Base-by-base conservation (phyloP, 2,888 invertebrate genomes). In the Orthosia gracilis region DNA sequence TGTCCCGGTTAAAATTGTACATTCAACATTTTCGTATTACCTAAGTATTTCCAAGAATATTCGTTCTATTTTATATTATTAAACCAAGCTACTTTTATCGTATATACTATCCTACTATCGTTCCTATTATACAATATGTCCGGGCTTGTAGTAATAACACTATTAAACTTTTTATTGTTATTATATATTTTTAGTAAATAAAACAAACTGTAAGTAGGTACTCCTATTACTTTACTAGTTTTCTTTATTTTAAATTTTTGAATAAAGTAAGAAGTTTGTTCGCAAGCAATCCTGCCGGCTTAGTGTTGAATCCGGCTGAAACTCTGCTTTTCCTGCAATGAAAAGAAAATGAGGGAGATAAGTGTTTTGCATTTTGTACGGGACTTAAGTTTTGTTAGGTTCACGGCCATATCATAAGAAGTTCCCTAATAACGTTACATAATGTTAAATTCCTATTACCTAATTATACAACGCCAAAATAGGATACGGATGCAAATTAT, bases 191-290 rank as follows among this genome's bases (percentile, higher is more conserved):
- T 31, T 31, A 31, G 31, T 31, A 31, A 31, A 31, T 59, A n/a
- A 59, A n/a, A 59, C n/a, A 13, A 59, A 45, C 45, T 61, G 21
- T 21, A 45, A 45, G 45, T 61, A 61, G 21, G 45, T 58, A 52
- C 45, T 50, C 49, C 26, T 45, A 50, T 45, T 77, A 69, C 40
- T 77, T 69, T 62, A 55, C 26, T 31, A 69, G 21, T 62, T 64
- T n/a, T 68, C 55, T 77, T 69, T 73, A 70, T 76, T 76, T 76
- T 55, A 76, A 66, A 80, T 62, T 80, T 75, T 74, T 55, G 58
- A 71, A 65, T 71, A 61, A 76, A 78, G 68, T 54, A 69, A 73
- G 40, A 63, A 82, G 68, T 63, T 80, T 70, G 68, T 78, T 50
- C 55, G 61, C 65, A 12, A 67, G 63, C 63, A 73, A 72, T 72